A percentile compares a stretch with the other conserved stretches of the same genome.
phyloP scores from a whole-genome alignment of 2,888 invertebrate genomes.

The Pseudoips prasinana region DNA sequence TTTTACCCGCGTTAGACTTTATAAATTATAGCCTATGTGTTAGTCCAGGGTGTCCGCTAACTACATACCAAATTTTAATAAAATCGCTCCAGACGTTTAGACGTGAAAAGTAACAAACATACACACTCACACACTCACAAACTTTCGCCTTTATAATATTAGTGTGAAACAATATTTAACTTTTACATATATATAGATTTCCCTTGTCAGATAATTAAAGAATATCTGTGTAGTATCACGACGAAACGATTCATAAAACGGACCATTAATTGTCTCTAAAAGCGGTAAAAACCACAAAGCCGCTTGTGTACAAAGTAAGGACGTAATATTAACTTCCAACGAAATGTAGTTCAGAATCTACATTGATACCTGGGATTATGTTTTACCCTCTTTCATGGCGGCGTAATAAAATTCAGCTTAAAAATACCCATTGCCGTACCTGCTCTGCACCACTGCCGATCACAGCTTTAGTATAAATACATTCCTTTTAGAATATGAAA shows the following conservation, averaged over 20 bases:
- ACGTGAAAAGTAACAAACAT: too few species aligned
- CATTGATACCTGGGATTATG: conserved; percentile 74
- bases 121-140: too few species aligned
- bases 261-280: conserved; percentile 14
- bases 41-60: too few species aligned
- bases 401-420: conserved; percentile 82
- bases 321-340: conserved; percentile 44
- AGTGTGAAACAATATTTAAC: too few species aligned
- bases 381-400: conserved; percentile 74
- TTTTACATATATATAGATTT: too few species aligned
- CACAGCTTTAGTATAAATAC: conserved; percentile 43
- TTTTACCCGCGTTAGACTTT: too few species aligned
- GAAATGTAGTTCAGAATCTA: conserved; percentile 55
- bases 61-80: too few species aligned
- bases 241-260: conserved; percentile 1
- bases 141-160: too few species aligned
- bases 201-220: too few species aligned
- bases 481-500: conserved; percentile 42
- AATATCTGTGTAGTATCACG: too few species aligned
- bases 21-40: too few species aligned
- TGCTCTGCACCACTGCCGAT: conserved; percentile 35
- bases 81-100: too few species aligned
- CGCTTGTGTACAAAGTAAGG: conserved; percentile 22
- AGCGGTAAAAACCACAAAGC: conserved; percentile 18
- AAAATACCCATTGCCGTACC: conserved; percentile 55